Evolutionary conservation across 2,888 invertebrate species (phyloP), one percentile per base, ranked within the genome.

Genomic region (Callimorpha dominula): DNA sequence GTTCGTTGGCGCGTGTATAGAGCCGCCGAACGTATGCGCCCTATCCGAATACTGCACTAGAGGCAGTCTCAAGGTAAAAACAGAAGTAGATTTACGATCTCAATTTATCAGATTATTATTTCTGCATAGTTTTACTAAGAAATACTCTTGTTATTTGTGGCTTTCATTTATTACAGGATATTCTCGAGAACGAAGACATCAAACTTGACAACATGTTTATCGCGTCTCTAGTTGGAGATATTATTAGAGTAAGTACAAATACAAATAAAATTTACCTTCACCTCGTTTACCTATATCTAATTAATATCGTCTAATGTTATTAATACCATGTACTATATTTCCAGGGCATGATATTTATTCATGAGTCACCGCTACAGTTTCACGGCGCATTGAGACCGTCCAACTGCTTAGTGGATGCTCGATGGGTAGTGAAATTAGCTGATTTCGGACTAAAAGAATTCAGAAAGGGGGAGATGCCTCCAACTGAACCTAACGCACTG

Each of bases 161-260:
- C 2, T 70, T 70, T 67, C 65, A 73, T 81, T 63, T 80, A 78
- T 87, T 88, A 66, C 95, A 98, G 98, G 98, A 99, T 92, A 98
- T 99, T 85, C 95, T 99, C 75, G 98, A 99, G 89, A 99, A 99
- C 91, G 98, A 99, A 88, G 99, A 99, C 91, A 97, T 99, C 81
- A 99, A 99, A 94, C 95, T 99, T 87, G 99, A 99, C 93, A 98
- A 98, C 88, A 99, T 99, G 98, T 99, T 99, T 92, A 97, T 99
- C 81, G 99, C 99, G 46, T 99, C 99, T 11, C 96, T 99, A 80
- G 98, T 99, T 17, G 99, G 98, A 72, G 99, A 99, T 93, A 98
- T 99, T 81, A 97, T 99, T 86, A 97, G 99, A 96, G 99, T 99
- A 95, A 96, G 97, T 94, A 71, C n/a, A 11, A 46, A 60, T 65